Conservation (phyloP, 2,113 vertebrate species). For the Antechinus stuartii region DNA sequence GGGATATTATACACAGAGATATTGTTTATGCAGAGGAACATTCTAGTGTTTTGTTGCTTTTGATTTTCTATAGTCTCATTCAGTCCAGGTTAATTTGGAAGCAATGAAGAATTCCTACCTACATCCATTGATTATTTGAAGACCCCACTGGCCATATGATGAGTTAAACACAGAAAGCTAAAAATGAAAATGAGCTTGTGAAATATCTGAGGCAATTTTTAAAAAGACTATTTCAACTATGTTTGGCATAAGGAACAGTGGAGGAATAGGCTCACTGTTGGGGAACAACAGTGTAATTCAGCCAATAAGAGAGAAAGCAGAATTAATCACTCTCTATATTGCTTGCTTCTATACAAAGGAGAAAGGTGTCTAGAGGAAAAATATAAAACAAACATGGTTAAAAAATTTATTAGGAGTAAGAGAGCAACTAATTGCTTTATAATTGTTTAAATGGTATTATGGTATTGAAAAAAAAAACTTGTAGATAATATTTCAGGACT, state of each 20-base stretch:
- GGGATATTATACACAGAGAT: not conserved
- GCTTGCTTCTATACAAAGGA: not conserved
- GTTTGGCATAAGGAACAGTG: not conserved
- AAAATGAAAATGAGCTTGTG: not conserved
- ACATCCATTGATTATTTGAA: not conserved
- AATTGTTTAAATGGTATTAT: not conserved
- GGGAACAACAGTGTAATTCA: not conserved
- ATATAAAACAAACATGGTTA: not conserved
- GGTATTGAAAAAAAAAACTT: not conserved
- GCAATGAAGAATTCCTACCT: not conserved
- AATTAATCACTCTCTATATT: not conserved
- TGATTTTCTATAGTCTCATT: not conserved
- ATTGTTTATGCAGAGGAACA: not conserved
- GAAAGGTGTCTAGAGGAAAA: not conserved
- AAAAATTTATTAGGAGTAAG: not conserved
- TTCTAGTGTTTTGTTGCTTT: not conserved
- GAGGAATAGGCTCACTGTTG: not conserved
- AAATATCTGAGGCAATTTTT: not conserved
- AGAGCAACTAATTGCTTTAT: not conserved
- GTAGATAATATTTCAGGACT: not conserved
- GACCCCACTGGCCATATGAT: not conserved
- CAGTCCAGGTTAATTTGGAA: not conserved
- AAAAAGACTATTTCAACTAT: not conserved
- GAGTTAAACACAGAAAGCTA: not conserved
- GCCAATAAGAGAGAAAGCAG: not conserved